Conservation (phyloP, 2,797 vertebrate genomes). For the Silurus lanzhouensis region DNA sequence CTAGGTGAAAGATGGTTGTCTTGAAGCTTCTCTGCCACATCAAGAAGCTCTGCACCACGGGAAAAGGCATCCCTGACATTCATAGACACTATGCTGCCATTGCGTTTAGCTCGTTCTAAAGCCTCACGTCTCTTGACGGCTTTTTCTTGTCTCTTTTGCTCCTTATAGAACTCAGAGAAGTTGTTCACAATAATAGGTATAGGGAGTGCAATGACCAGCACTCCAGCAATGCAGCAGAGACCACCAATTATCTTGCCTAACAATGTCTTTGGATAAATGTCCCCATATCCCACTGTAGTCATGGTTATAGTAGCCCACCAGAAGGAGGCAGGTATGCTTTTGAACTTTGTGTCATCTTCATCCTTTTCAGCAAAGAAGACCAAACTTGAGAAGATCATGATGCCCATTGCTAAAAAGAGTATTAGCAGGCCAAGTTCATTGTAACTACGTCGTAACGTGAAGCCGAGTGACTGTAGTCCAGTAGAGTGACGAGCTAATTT, state of each 20-base stretch:
- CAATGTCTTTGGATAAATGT: slow-evolving; percentile 98
- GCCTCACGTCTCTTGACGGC: slow-evolving; percentile 96
- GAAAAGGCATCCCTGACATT: slow-evolving; percentile 97
- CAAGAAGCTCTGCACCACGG: slow-evolving; percentile 93
- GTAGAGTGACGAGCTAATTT: slow-evolving; percentile 97
- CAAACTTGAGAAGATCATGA: slow-evolving; percentile 99
- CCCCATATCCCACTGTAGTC: slow-evolving; percentile 98
- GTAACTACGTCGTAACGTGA: slow-evolving; percentile 94
- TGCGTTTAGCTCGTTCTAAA: slow-evolving; percentile 94
- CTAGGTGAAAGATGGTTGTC: slow-evolving; percentile 95
- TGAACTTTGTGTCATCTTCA: slow-evolving; percentile 98
- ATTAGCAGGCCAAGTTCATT: slow-evolving; percentile 97
- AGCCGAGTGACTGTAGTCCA: slow-evolving; percentile 95
- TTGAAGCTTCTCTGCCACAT: slow-evolving; percentile 89
- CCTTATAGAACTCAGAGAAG: slow-evolving; percentile 99
- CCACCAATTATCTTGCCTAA: slow-evolving; percentile 97
- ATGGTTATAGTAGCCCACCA: slow-evolving; percentile 99
- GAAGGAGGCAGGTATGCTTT: slow-evolving; percentile 98
- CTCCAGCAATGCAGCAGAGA: slow-evolving; percentile 96
- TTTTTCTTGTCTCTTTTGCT: slow-evolving; percentile 98
- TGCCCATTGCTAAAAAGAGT: slow-evolving; percentile 98
- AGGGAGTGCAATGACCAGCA: slow-evolving; percentile 95
- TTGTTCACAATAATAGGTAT: slow-evolving; percentile 99
- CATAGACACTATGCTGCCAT: slow-evolving; percentile 98
- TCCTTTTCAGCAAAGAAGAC: slow-evolving; percentile 99